phyloP scores from a whole-genome alignment of 2,888 invertebrate species.

The Oxycera nigricornis region DNA sequence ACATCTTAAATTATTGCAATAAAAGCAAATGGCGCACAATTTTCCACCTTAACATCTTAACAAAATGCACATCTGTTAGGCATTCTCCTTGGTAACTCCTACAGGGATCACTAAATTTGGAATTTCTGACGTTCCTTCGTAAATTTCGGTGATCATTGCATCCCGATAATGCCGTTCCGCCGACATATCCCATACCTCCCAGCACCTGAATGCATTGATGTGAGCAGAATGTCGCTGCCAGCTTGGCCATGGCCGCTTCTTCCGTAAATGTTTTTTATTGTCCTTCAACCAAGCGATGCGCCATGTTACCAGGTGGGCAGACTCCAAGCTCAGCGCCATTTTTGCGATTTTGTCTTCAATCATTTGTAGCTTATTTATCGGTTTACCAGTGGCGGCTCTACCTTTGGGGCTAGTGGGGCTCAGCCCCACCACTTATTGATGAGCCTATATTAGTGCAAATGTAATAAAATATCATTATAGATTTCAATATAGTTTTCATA shows the following conservation, averaged over 20 bases:
- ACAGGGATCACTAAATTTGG: constrained; percentile 91
- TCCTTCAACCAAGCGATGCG: constrained; percentile 91
- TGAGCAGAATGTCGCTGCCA: constrained; percentile 87
- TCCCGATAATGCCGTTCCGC: constrained; percentile 95
- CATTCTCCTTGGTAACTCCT: constrained; percentile 81
- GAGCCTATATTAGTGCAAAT: too few species aligned
- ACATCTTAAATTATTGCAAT: too few species aligned
- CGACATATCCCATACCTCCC: constrained; percentile 96
- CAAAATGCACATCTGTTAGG: constrained; percentile 23
- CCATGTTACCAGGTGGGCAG: constrained; percentile 89
- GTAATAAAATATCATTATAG: too few species aligned
- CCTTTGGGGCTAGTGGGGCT: too few species aligned
- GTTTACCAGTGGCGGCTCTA: too few species aligned
- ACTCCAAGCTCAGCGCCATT: constrained; percentile 84
- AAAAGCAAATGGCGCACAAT: too few species aligned
- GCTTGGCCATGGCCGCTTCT: constrained; percentile 96
- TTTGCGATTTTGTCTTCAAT: constrained; percentile 94
- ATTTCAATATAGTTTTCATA: too few species aligned
- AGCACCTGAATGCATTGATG: constrained; percentile 90
- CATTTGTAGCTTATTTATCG: constrained; percentile 85
- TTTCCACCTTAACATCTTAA: too few species aligned
- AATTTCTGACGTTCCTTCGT: constrained; percentile 97
- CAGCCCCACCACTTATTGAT: too few species aligned
- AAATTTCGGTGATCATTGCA: constrained; percentile 96
- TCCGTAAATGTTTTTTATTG: constrained; percentile 80